A percentile compares a stretch with the other conserved stretches of the same genome.
phyloP scores from a whole-genome alignment of 2,797 vertebrate genomes.

The Hyperoplus lanceolatus region DNA sequence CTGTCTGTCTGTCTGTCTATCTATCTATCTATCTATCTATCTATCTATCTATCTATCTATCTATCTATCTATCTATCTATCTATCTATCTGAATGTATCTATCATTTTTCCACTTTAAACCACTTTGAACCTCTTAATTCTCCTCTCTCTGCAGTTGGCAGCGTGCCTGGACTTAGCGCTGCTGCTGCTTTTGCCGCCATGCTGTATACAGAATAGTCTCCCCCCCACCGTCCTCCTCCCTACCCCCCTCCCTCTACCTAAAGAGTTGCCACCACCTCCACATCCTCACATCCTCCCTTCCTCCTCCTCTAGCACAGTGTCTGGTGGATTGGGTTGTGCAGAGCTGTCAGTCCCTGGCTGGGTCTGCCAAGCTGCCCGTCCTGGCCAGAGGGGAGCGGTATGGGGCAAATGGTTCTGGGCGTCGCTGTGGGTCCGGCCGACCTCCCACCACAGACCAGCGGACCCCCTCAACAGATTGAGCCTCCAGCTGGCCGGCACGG shows the following conservation, averaged over 20 bases:
- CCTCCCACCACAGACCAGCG: slow-evolving; percentile 73
- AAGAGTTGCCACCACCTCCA: slow-evolving; percentile 47
- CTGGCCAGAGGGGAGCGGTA: slow-evolving; percentile 72
- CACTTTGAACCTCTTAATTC: slow-evolving; percentile 10
- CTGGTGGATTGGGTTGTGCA: slow-evolving; percentile 56
- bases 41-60: no score
- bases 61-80: no score
- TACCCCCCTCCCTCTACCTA: slow-evolving; percentile 23
- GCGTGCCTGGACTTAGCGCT: slow-evolving; percentile 68
- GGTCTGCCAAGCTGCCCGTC: slow-evolving; percentile 77
- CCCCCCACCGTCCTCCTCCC: neutral
- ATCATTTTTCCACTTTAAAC: no score
- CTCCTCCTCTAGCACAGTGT: slow-evolving; percentile 36
- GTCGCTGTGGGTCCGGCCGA: slow-evolving; percentile 70
- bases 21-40: no score
- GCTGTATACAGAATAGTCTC: slow-evolving; percentile 60
- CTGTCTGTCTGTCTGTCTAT: no score
- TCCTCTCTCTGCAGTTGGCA: slow-evolving; percentile 58
- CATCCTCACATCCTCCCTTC: slow-evolving; percentile 32
- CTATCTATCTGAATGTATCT: no score
- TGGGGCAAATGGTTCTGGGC: slow-evolving; percentile 78
- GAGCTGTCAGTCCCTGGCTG: slow-evolving; percentile 80
- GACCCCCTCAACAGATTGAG: slow-evolving; percentile 86
- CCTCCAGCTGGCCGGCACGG: slow-evolving; percentile 86
- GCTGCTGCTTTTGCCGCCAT: slow-evolving; percentile 53